These are phyloP conservation scores for Apostichopus leukothele DNA, from an alignment of 53 echinoderm and acorn worm genomes.

Conservation along the genomic window DNA sequence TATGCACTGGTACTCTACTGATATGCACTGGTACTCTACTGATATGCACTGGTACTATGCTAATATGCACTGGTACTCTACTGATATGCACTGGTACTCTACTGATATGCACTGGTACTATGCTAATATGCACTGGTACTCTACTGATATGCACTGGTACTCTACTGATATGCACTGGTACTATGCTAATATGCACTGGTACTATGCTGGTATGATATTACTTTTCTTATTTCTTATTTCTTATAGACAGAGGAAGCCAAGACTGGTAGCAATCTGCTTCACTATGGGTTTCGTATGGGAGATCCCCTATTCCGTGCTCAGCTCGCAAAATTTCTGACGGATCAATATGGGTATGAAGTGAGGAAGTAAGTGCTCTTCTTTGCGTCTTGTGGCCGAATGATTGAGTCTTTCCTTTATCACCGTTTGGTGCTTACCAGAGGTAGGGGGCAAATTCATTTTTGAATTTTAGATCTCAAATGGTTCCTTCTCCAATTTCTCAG, in stretches of 20 bases:
- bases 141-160: not conserved
- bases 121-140: not conserved
- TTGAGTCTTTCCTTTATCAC: too few relatives aligned
- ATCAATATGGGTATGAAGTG: slow-evolving; percentile 14
- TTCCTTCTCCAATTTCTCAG: too few relatives aligned
- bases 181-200: not conserved
- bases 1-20: too few relatives aligned
- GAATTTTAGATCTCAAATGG: too few relatives aligned
- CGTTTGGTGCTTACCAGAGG: too few relatives aligned
- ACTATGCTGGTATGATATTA: not conserved
- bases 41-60: too few relatives aligned
- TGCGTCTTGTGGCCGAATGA: not conserved
- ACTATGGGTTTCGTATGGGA: slow-evolving; percentile 19
- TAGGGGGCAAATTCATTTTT: too few relatives aligned
- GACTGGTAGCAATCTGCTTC: not conserved
- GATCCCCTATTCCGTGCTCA: slow-evolving; percentile 12
- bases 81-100: too few relatives aligned
- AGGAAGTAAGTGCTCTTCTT: not conserved
- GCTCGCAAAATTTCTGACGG: slow-evolving; percentile 14
- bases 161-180: not conserved
- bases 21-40: too few relatives aligned
- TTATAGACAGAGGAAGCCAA: not conserved
- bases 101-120: too few relatives aligned
- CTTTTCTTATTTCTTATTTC: not conserved
- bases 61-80: too few relatives aligned